Evolutionary conservation across 2,113 vertebrate genomes (phyloP).

Genomic region (Trichechus manatus): DNA sequence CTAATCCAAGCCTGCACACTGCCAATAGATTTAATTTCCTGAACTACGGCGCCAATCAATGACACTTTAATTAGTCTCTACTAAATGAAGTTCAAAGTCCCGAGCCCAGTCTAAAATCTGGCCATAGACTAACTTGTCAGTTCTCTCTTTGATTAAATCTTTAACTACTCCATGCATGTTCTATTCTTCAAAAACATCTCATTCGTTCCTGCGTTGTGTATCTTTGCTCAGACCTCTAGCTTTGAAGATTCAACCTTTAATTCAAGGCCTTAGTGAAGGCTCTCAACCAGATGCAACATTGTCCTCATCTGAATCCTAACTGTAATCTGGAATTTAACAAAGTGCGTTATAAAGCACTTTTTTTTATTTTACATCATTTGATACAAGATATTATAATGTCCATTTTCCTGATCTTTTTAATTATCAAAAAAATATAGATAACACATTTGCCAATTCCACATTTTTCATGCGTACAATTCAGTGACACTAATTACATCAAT

Average conservation of each 20-base stretch:
- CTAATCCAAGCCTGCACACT: background rate
- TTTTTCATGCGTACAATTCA: background rate
- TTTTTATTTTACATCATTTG: background rate
- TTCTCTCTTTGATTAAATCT: background rate
- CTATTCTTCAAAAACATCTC: background rate
- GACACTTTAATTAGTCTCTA: background rate
- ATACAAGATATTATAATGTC: background rate
- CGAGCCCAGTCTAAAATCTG: background rate
- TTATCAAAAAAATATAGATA: background rate
- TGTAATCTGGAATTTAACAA: background rate
- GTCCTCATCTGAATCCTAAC: background rate
- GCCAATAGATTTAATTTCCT: background rate
- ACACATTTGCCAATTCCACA: background rate
- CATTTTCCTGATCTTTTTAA: background rate
- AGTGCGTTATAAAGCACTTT: background rate
- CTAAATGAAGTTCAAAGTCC: constrained; percentile 29
- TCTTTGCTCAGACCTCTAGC: background rate
- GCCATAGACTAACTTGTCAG: background rate
- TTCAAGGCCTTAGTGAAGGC: background rate
- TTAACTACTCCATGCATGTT: background rate
- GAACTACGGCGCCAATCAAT: background rate
- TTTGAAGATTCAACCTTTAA: constrained; percentile 11
- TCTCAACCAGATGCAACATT: background rate
- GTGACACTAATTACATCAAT: background rate
- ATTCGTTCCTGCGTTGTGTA: background rate